Percentiles rank a stretch among this genome's conserved stretches.
Evolutionary conservation across 2,797 vertebrate species (phyloP).

Genomic region (Sciaenops ocellatus): DNA sequence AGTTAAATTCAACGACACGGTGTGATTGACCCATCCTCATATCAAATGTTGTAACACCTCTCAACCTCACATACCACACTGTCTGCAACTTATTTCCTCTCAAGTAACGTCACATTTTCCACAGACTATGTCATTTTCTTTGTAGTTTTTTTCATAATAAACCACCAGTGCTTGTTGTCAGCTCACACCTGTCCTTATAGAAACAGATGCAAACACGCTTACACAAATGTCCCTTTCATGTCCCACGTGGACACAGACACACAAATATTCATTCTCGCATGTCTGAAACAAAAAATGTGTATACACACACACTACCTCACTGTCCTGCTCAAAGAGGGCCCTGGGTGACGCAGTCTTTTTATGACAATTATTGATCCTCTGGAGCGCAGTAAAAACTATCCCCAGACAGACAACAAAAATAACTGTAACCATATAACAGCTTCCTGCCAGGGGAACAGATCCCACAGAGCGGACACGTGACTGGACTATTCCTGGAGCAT

Average conservation of each 20-base stretch:
- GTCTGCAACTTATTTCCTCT: constrained; percentile 43
- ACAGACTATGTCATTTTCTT: background rate
- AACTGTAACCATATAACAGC: constrained; percentile 96
- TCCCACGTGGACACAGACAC: background rate
- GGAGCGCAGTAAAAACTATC: constrained; percentile 94
- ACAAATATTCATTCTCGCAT: background rate
- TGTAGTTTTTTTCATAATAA: constrained; percentile 1
- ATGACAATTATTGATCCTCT: constrained; percentile 97
- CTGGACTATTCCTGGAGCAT: constrained; percentile 85
- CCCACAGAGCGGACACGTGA: constrained; percentile 90
- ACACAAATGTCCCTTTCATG: background rate
- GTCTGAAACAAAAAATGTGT: too few species aligned
- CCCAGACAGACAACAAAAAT: constrained; percentile 99
- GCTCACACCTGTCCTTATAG: background rate
- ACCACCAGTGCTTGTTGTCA: constrained; percentile 27
- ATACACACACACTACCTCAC: constrained; percentile 57
- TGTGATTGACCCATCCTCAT: constrained; percentile 10
- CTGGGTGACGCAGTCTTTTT: constrained; percentile 91
- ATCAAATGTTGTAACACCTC: constrained; percentile 25
- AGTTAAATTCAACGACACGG: background rate
- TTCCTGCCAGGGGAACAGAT: constrained; percentile 96
- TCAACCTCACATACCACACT: constrained; percentile 19
- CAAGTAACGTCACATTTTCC: constrained; percentile 33
- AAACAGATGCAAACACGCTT: constrained; percentile 7
- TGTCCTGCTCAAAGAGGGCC: constrained; percentile 91